Evolutionary conservation across 2,888 invertebrate genomes (phyloP).

Genomic region (Mimas tiliae): DNA sequence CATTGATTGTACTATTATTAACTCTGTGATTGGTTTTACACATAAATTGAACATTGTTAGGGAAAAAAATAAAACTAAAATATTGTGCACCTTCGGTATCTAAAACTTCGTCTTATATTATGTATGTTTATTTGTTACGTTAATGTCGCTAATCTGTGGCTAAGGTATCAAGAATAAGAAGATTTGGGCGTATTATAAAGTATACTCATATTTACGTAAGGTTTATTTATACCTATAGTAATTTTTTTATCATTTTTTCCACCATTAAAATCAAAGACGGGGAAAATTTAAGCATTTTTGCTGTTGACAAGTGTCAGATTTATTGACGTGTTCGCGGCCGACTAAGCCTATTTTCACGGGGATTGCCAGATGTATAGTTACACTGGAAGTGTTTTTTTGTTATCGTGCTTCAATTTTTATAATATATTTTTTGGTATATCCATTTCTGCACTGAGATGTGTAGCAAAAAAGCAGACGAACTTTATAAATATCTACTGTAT

Average conservation of each 20-base stretch:
- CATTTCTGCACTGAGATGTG: not conserved
- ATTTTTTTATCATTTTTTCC: conserved; percentile 29
- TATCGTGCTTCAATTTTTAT: not conserved
- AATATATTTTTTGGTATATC: not conserved
- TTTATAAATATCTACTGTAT: no score
- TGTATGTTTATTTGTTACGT: no score
- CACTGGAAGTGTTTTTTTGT: conserved; percentile 46
- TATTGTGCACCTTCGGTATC: no score
- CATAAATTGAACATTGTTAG: not conserved
- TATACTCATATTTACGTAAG: not conserved
- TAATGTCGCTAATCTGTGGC: not conserved
- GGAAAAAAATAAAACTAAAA: not conserved
- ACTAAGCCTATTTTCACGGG: conserved; percentile 64
- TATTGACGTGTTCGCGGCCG: conserved; percentile 67
- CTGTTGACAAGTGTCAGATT: conserved; percentile 71
- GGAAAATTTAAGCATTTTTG: conserved; percentile 63
- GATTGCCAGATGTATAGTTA: conserved; percentile 40
- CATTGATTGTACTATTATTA: not conserved
- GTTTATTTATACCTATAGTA: conserved; percentile 4
- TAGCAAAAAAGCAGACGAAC: not conserved
- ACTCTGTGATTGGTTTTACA: not conserved
- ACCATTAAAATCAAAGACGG: conserved; percentile 51
- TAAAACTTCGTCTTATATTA: no score
- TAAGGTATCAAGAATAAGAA: not conserved
- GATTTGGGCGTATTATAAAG: no score